phyloP scores from a whole-genome alignment of 2,113 vertebrate genomes.

The Crotalus viridis region DNA sequence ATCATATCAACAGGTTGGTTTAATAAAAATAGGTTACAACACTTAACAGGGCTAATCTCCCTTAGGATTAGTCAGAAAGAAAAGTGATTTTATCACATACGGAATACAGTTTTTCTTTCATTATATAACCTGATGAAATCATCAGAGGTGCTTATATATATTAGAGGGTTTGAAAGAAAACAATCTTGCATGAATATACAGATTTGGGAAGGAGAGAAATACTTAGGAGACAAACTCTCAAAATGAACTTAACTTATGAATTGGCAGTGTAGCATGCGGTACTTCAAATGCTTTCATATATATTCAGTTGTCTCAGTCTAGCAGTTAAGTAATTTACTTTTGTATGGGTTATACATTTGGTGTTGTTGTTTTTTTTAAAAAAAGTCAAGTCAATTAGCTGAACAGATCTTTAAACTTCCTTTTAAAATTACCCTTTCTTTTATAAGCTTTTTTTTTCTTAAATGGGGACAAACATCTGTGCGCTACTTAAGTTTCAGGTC shows the following conservation, averaged over 20 bases:
- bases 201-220: not conserved
- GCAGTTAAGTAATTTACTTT: not conserved
- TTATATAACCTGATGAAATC: not conserved
- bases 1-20: not conserved
- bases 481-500: constrained; percentile 37
- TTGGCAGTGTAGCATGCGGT: not conserved
- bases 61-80: not conserved
- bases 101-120: not conserved
- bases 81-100: not conserved
- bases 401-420: constrained; percentile 14
- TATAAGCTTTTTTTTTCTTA: constrained; percentile 41
- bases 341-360: not conserved
- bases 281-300: not conserved
- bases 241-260: not conserved
- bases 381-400: constrained; percentile 28
- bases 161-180: not conserved
- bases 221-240: not conserved
- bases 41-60: not conserved
- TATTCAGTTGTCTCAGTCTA: not conserved
- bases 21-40: not conserved
- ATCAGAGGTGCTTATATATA: not conserved
- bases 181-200: not conserved
- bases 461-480: constrained; percentile 58
- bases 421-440: not conserved
- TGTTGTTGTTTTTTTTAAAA: constrained; percentile 2